Conservation (phyloP, 1,140 invertebrate species). For the Drosophila nigromelanica region DNA sequence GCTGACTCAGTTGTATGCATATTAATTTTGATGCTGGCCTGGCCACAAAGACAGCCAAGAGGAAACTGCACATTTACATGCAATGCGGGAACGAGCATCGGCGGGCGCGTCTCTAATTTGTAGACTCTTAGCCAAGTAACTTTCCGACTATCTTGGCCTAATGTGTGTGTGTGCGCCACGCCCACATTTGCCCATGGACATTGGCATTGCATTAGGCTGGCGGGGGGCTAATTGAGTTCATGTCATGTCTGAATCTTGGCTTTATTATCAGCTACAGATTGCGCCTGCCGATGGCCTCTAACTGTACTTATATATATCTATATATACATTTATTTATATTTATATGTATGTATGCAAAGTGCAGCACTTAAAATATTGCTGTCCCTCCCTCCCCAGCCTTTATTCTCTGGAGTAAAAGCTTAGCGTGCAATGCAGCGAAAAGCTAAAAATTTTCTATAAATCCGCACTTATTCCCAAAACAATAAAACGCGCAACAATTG, state of each 20-base stretch:
- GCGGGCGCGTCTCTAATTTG: conserved; percentile 72
- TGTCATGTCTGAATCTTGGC: conserved; percentile 37
- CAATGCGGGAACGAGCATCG: conserved; percentile 50
- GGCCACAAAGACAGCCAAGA: conserved; percentile 27
- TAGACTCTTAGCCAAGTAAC: conserved; percentile 63
- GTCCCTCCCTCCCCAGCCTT: conserved; percentile 8
- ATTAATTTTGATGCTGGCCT: conserved; percentile 76
- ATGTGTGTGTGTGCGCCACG: conserved; percentile 38
- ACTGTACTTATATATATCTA: conserved; percentile 17
- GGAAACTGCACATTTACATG: conserved; percentile 79
- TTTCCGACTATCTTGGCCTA: conserved; percentile 38
- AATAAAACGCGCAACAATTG: conserved; percentile 81
- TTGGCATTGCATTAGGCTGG: background rate
- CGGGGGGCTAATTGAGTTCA: conserved; percentile 66
- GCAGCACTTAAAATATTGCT: too few relatives aligned
- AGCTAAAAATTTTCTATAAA: conserved; percentile 73
- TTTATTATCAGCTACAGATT: conserved; percentile 40
- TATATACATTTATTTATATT: too few relatives aligned
- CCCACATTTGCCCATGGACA: conserved; percentile 21
- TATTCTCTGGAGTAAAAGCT: conserved; percentile 25
- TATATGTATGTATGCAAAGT: too few relatives aligned
- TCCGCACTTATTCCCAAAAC: conserved; percentile 80
- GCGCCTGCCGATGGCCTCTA: conserved; percentile 35
- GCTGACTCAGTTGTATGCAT: conserved; percentile 55
- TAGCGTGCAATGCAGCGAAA: conserved; percentile 29